Evolutionary conservation across 2,888 invertebrate species (phyloP).

Genomic region (Chloromyia formosa): DNA sequence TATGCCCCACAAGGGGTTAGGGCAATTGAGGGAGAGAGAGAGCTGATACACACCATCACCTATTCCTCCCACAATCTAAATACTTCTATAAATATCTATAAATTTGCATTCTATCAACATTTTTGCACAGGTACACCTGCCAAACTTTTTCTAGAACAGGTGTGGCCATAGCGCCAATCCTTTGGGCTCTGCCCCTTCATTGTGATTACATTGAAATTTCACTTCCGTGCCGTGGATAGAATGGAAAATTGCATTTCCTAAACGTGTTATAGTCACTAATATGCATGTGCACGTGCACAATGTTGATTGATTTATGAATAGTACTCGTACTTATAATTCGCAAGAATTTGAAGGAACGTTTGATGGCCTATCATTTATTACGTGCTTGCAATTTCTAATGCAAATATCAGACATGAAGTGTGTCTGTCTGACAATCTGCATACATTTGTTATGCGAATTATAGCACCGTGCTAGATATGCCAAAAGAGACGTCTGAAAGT

Average conservation of each 20-base stretch:
- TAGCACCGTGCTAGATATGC: neutral
- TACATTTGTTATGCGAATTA: neutral
- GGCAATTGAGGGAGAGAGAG: too few species aligned
- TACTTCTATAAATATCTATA: too few species aligned
- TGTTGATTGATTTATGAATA: constrained; percentile 8
- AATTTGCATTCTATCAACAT: too few species aligned
- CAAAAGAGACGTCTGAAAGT: too few species aligned
- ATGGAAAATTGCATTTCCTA: constrained; percentile 1
- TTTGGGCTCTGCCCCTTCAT: neutral
- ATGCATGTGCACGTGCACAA: neutral
- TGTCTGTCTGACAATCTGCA: neutral
- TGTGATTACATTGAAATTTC: neutral
- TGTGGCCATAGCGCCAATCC: constrained; percentile 4
- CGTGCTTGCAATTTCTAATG: neutral
- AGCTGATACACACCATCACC: too few species aligned
- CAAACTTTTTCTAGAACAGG: neutral
- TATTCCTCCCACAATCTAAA: too few species aligned
- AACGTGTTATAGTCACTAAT: neutral
- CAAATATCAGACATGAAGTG: neutral
- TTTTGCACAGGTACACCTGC: too few species aligned
- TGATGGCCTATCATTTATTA: constrained; percentile 8
- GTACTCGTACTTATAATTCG: constrained; percentile 2
- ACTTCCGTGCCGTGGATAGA: neutral
- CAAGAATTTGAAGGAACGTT: constrained; percentile 13
- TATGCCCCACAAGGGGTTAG: too few species aligned